Evolutionary conservation across 2,888 invertebrate genomes (phyloP), one percentile per base, ranked within the genome.

Genomic region (Catocala nupta): DNA sequence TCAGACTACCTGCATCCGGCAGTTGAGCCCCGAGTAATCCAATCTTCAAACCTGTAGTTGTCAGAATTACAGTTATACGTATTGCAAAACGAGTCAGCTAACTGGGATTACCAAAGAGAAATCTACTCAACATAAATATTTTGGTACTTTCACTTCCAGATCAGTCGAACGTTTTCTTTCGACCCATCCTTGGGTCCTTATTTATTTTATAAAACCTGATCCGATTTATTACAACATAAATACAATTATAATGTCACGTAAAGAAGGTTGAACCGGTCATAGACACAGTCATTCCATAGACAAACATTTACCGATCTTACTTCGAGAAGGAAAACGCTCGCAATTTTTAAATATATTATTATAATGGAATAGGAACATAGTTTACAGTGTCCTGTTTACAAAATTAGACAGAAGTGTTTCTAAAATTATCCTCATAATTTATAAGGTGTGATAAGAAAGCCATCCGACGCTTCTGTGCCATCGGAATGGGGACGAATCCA

Each of bases 401-500:
- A 50, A 55, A 45, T 6, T 42, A 47, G 43, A n/a, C 61, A 71
- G 70, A 69, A 36, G 36, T 51, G 55, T 48, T 50, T 59, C 34
- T 34, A 50, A 50, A 60, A 51, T 49, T 47, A 54, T 63, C 63
- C 53, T 58, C 50, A 52, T 59, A 60, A 73, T 70, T 70, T 52
- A 56, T 63, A 49, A 60, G n/a, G 5, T 51, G 5, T 51, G 43
- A 61, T 69, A 67, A 60, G 58, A 53, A n/a, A 16, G 53, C 43
- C 52, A 34, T n/a, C 59, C n/a, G 55, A 44, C 39, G 51, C n/a
- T 58, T 68, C 33, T 55, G 10, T 58, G 58, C 42, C 54, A 52
- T 39, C 39, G 43, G 11, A 71, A 62, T 50, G 59, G 68, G 68
- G 65, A 64, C 60, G 53, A 70, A 60, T 42, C 54, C 55, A 58